phyloP scores from a whole-genome alignment of 23 tunicate species.

The Ciona savignyi region DNA sequence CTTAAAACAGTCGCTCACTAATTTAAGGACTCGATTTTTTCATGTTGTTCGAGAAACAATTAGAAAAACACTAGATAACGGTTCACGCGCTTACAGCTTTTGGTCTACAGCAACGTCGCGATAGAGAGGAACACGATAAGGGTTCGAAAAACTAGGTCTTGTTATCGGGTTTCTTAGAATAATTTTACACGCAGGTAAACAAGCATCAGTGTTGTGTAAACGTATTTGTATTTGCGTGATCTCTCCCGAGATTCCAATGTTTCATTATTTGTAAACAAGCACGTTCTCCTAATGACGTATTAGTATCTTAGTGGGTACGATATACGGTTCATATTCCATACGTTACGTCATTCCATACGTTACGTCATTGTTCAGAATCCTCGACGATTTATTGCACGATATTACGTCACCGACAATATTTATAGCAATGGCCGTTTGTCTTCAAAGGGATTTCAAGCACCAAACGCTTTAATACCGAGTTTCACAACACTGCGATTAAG shows the following conservation, averaged over 20 bases:
- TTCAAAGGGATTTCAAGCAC: background rate
- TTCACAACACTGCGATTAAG: background rate
- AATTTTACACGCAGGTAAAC: background rate
- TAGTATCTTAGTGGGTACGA: too few relatives aligned
- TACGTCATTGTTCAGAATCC: background rate
- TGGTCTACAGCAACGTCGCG: background rate
- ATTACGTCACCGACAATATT: background rate
- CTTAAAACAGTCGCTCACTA: background rate
- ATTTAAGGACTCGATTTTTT: background rate
- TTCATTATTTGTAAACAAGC: too few relatives aligned
- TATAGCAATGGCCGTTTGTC: background rate
- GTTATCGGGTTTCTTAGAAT: background rate
- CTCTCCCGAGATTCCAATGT: too few relatives aligned
- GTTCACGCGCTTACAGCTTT: background rate
- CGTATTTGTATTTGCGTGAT: background rate
- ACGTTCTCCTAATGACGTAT: too few relatives aligned
- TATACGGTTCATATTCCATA: too few relatives aligned
- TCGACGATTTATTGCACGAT: background rate
- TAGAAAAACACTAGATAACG: too few relatives aligned
- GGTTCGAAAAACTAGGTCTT: background rate
- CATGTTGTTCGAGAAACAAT: too few relatives aligned
- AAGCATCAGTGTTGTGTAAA: background rate
- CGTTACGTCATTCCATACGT: too few relatives aligned
- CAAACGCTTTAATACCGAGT: background rate
- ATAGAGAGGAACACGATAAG: background rate